Base-by-base conservation (phyloP, 2,888 invertebrate species). In the Perizoma affinitatum region DNA sequence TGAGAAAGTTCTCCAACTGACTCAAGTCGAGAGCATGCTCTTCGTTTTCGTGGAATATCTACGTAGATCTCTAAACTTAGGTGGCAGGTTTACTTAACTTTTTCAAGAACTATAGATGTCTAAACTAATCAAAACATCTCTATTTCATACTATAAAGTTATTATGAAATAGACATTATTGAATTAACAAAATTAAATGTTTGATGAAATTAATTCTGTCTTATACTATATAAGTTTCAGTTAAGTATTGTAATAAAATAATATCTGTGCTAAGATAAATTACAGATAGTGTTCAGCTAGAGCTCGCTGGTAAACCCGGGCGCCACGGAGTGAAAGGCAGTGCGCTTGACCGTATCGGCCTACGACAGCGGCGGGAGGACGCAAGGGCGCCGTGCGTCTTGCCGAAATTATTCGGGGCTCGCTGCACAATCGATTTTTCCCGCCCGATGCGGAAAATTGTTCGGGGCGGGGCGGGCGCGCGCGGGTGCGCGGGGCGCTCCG, bases 401-500 rank as follows among this genome's bases (percentile, higher is more conserved):
- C 90, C 91, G 85, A 91, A 91, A 90, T 90, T 89, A 90, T 91
- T 91, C 88, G 91, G 90, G 87, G 88, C 90, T 87, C 88, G 90
- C 88, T 90, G 90, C 91, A 91, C 90, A 92, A 92, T 92, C 92
- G 92, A 92, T 92, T 92, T 91, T 92, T 92, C 91, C 91, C 88
- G 87, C 90, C 91, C 91, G 91, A 90, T 90, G 91, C 91, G 92
- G 88, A 91, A 92, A 92, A 92, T 90, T 89, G 83, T 87, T 88
- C 89, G 88, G 89, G 90, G 90, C 90, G 90, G 90, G 84, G 88
- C 87, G 87, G 90, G 86, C 80, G 84, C 76, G 83, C 72, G 79
- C 80, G 80, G 80, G 75, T 73, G 82, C 76, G 77, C 78, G 82
- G 83, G 82, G 76, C 79, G 78, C 46, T 80, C 76, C 80, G 80